Base-by-base conservation (phyloP, 2,797 vertebrate species). In the Danio tinwini region DNA sequence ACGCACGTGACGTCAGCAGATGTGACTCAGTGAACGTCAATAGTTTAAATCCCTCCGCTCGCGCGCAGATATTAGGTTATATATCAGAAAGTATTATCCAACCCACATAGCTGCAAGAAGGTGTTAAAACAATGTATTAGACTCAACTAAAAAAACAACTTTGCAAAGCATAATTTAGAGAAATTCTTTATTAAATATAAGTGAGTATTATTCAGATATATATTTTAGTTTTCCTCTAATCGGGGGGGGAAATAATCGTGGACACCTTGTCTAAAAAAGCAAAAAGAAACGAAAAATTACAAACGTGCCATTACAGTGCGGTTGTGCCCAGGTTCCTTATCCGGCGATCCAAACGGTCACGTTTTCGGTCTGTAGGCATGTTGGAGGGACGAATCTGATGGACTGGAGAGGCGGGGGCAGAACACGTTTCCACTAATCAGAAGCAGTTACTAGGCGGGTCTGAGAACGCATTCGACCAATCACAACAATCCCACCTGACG, bases 391-490 rank as follows among this genome's bases (percentile, higher is more conserved):
- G 29, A 82, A 79, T 73, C 77, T 9, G 29, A 77, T 45, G 29
- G 76, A 80, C 21, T 8, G 16, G 12, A 58, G 42, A 44, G 64
- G 56, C 29, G 59, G 44, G 44, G 21, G 17, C 37, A 68, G 58
- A 70, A 65, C n/a, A 9, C 6, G 11, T 16, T 45, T 53, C 37
- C 21, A 58, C 88, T 87, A 86, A 86, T 86, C 19, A 70, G 6
- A 63, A 7, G 19, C 61, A 79, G 85, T 87, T 87, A 87, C 87
- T 85, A 86, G 74, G 84, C 78, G 82, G 80, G 83, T 45, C 76
- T 67, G 59, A 65, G 37, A 72, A 65, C 49, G 67, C 19, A 62
- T 69, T 78, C 49, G 75, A 29, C 88, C 85, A 89, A 87, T 87
- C 72, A 68, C 9, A 29, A 68, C 70, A 50, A 37, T 53, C 21